A percentile compares a stretch with the other conserved stretches of the same genome.
Conservation (phyloP, 2,888 invertebrate species). For the Epistrophe grossulariae region DNA sequence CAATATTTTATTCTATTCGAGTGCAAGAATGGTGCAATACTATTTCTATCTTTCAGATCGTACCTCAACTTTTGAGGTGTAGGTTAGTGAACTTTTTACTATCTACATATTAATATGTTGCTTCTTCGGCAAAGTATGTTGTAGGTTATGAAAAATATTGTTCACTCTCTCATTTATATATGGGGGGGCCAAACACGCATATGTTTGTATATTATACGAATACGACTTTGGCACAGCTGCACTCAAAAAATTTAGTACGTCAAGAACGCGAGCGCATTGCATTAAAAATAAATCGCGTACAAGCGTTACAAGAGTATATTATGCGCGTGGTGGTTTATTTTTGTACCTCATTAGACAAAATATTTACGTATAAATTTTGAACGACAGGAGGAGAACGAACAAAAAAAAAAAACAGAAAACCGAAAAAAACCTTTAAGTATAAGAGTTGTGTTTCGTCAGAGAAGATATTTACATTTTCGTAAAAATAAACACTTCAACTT, state of each 20-base stretch:
- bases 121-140: constrained; percentile 33
- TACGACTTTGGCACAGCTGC: constrained; percentile 52
- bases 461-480: constrained; percentile 29
- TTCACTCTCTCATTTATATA: constrained; percentile 32
- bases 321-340: constrained; percentile 66
- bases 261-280: constrained; percentile 47
- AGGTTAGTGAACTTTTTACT: constrained; percentile 68
- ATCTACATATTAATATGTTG: constrained; percentile 18
- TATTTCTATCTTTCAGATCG: constrained; percentile 38
- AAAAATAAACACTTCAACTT: constrained; percentile 68
- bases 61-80: constrained; percentile 54
- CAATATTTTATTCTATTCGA: constrained; percentile 22
- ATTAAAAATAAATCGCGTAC: constrained; percentile 61
- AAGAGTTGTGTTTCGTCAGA: constrained; percentile 38
- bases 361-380: constrained; percentile 32
- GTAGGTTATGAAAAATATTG: constrained; percentile 51
- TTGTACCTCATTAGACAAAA: constrained; percentile 46
- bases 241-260: constrained; percentile 15
- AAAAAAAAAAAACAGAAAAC: neutral
- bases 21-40: constrained; percentile 23
- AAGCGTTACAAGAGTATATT: constrained; percentile 10
- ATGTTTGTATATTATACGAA: neutral
- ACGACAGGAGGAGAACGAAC: neutral
- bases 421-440: constrained; percentile 17
- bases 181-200: constrained; percentile 29